phyloP scores from a whole-genome alignment of 2,113 vertebrate species.

The Cygnus atratus region DNA sequence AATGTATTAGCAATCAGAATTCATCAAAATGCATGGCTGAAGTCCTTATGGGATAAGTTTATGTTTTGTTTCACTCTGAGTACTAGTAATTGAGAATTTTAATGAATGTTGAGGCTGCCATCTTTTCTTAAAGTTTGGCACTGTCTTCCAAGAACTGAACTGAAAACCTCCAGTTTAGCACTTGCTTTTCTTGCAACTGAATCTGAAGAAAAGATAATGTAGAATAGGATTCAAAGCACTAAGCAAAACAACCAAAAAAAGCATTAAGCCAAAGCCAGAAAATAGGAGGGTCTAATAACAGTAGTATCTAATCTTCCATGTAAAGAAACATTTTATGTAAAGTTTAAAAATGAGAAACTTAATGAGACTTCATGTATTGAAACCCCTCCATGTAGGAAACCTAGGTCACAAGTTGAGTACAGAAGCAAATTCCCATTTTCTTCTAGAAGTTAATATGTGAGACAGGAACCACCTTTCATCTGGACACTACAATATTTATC shows the following conservation, averaged over 20 bases:
- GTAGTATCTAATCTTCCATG: background rate
- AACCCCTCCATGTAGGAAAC: background rate
- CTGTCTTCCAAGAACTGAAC: background rate
- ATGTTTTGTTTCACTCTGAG: background rate
- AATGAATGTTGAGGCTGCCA: background rate
- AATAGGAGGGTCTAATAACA: background rate
- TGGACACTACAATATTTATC: background rate
- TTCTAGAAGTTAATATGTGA: background rate
- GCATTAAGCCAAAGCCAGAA: background rate
- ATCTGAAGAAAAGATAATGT: background rate
- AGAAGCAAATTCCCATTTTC: background rate
- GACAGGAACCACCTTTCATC: background rate
- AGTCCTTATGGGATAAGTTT: background rate
- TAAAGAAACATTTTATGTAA: background rate
- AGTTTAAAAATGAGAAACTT: background rate
- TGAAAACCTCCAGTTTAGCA: background rate
- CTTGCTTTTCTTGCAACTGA: background rate
- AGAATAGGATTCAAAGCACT: background rate
- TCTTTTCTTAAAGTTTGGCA: background rate
- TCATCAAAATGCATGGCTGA: background rate
- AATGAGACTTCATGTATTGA: background rate
- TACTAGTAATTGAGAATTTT: background rate
- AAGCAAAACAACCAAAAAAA: background rate
- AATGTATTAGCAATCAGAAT: background rate
- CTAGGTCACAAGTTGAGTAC: background rate